Evolutionary conservation across 2,113 vertebrate species (phyloP).

Genomic region (Melospiza georgiana): DNA sequence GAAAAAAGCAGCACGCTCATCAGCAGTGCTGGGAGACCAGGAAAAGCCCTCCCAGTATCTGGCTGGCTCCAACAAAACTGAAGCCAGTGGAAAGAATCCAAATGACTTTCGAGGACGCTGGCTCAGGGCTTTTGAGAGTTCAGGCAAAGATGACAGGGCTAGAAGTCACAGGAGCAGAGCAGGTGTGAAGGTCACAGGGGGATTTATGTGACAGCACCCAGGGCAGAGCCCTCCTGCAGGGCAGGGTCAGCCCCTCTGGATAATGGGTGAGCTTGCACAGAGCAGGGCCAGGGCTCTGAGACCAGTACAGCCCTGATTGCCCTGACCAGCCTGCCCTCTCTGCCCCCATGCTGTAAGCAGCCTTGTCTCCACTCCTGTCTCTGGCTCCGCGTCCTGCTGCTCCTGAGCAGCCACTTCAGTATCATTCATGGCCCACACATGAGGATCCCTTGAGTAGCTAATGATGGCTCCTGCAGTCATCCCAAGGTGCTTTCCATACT

Average conservation of each 20-base stretch:
- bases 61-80: neutral
- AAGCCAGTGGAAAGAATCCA: conserved; percentile 44
- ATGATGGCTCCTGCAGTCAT: neutral
- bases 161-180: neutral
- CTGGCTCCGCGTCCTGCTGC: neutral
- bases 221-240: neutral
- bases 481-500: neutral
- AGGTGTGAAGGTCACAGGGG: conserved; percentile 3
- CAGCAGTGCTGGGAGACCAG: neutral
- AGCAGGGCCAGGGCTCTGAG: neutral
- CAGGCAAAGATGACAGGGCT: neutral
- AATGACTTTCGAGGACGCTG: conserved; percentile 15
- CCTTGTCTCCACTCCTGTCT: neutral
- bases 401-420: neutral
- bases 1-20: accelerated
- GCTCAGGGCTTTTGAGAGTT: conserved; percentile 2
- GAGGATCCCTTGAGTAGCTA: neutral
- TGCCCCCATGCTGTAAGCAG: neutral
- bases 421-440: neutral
- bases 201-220: neutral
- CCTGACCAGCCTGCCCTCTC: neutral
- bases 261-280: neutral
- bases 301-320: neutral
- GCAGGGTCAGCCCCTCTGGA: neutral
- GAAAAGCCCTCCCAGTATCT: neutral